Evolutionary conservation across 64 coral and sea anemone species (phyloP), one percentile per base, ranked within the genome.

Genomic region (Porites lutea): DNA sequence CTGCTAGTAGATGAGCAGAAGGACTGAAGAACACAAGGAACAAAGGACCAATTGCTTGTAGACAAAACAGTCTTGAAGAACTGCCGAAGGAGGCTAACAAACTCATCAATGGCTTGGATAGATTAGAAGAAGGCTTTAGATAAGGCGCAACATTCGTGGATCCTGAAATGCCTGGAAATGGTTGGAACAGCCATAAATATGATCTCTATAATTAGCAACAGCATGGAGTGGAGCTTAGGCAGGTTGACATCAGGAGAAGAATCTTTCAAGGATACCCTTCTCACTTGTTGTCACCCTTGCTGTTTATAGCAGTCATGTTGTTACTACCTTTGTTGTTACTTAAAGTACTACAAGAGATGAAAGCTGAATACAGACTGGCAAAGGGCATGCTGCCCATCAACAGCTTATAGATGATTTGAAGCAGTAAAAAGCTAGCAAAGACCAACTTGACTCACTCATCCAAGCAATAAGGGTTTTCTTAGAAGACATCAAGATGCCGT

Each of bases 41-140:
- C 53, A 7, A 55, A 55, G 11, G 53, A 55, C 11, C 53, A 55
- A 55, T 55, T 55, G 53, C 53, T 55, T 1, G 2, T 1, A 55
- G 53, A 55, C 11, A 55, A 7, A 16, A 16, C 68, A 71, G 16
- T 8, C 68, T 2, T 71, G 68, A 16, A 71, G 13, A 71, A 71
- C 68, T 71, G 68, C 27, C 68, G 68, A 16, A 71, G 68, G 16
- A 71, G 68, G 68, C 16, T 71, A 16, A 71, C 68, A 19, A 71
- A 71, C 3, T 43, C 16, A 16, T 71, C 68, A 71, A 71, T 71
- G 68, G 68, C 68, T 16, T 71, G 68, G 68, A 71, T 71, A 71
- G 68, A 71, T 16, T 71, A 55, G 5, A 55, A 55, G 53, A 55
- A 55, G 53, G 53, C 53, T 7, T 55, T 0, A 7, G 53, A 55